Base-by-base conservation (phyloP, 1,140 invertebrate species). In the Zeugodacus cucurbitae region DNA sequence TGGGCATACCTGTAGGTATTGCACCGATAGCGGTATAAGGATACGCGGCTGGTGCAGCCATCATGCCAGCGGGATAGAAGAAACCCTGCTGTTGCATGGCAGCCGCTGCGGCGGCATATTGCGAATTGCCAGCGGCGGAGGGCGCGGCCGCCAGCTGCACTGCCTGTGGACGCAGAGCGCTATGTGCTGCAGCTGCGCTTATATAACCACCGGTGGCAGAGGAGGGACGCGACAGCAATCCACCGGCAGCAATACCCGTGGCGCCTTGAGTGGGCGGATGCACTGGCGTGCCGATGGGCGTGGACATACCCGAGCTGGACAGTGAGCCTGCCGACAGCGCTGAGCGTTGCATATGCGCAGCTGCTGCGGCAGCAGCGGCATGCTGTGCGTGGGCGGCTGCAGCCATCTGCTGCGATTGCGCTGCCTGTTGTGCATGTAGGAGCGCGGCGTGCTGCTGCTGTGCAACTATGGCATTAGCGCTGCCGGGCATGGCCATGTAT, bases 161-260 rank as follows among this genome's bases (percentile, higher is more conserved):
- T 88, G 82, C 86, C 58, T 70, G 87, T 78, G 54, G 90, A n/a
- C 57, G 44, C 32, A 88, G 32, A 26, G 67, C 67, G 37, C 22
- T n/a, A 59, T 86, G 11, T 87, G 94, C 92, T 26, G 94, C 90
- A 92, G 94, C 92, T 90, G 94, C 90, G 93, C 94, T 94, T 95
- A 95, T 89, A 95, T 95, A 87, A 95, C 93, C 90, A 94, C 94
- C 86, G 95, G 94, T 90, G 94, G 94, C 87, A 95, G 94, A 90
- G 94, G 94, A 91, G 93, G 93, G 85, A 90, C 91, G 62, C 90
- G 93, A 92, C 93, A 91, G 54, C 1, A 88, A 26, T 17, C 67
- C 85, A 85, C 87, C 29, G 41, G 88, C 94, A 90, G 93, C 92
- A 34, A 90, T 90, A 34, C 90, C 94, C 91, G 93, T 92, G 41